Evolutionary conservation across 1,140 invertebrate species (phyloP).

Genomic region (Hesperophylax magnus): DNA sequence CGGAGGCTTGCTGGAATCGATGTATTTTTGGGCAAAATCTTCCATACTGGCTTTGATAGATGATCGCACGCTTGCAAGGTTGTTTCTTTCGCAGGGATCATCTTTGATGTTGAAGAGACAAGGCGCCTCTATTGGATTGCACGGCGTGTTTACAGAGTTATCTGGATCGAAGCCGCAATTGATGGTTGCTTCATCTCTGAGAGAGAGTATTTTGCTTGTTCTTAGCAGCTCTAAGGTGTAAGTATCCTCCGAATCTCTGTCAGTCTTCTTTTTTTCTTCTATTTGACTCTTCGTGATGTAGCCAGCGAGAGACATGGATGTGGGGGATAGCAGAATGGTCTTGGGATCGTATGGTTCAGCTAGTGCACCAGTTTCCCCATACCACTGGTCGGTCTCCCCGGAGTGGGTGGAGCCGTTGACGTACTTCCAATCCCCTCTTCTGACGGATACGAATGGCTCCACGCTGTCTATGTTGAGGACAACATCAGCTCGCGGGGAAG

Average conservation of each 20-base stretch:
- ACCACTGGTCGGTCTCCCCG: conserved; percentile 70
- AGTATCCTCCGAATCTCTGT: background rate
- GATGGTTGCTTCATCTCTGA: conserved; percentile 40
- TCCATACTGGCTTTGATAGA: conserved; percentile 67
- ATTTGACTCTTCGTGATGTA: conserved; percentile 66
- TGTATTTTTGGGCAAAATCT: conserved; percentile 65
- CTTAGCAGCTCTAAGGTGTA: conserved; percentile 3
- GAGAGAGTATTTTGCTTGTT: conserved; percentile 5
- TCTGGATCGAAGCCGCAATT: conserved; percentile 29
- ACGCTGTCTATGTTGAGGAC: conserved; percentile 82
- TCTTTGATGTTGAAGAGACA: conserved; percentile 82
- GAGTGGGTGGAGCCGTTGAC: conserved; percentile 73
- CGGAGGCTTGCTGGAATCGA: conserved; percentile 67
- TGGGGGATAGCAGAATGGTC: conserved; percentile 69
- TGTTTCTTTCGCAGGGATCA: conserved; percentile 85
- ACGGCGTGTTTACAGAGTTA: conserved; percentile 47
- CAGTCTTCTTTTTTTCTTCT: conserved; percentile 57
- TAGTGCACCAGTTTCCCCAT: conserved; percentile 71
- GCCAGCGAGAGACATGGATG: conserved; percentile 66
- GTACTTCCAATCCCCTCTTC: conserved; percentile 82
- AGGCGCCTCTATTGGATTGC: conserved; percentile 43
- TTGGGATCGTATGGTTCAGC: conserved; percentile 63
- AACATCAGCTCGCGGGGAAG: conserved; percentile 75
- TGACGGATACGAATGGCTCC: conserved; percentile 73
- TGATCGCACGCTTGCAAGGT: conserved; percentile 73